Base-by-base conservation (phyloP, 2,113 vertebrate genomes). In the Phasianus colchicus region DNA sequence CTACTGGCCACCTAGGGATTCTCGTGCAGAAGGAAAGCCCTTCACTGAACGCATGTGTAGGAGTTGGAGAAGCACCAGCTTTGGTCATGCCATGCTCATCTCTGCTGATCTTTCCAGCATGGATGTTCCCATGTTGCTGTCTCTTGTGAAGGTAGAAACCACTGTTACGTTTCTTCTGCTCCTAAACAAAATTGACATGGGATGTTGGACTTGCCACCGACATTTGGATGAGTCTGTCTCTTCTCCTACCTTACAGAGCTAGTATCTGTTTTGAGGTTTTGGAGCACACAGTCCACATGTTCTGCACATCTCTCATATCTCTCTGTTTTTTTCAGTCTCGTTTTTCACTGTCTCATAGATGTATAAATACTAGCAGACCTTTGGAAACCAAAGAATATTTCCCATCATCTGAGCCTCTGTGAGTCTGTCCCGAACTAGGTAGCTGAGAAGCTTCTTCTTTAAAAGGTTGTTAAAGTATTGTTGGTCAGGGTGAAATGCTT, bases 1-100 rank as follows among this genome's bases (percentile, higher is more conserved):
- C 63, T 76, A 4, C 58, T 76, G 36, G 60, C 55, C 72, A 13
- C 3, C 0, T 10, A 13, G 55, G 55, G 16, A 70, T 64, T 30
- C 24, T 50, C 21, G 19, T 76, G 50, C 27, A 22, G 25, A 6
- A 70, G 58, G 69, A 61, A 57, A 80, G n/a, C 38, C 58, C 30
- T 80, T 81, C 2, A 0, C 6, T 0, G 0, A 58, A 7, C n/a
- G 12, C 6, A 2, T 52, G 27, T 48, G 10, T 10, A 14, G 40
- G 22, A 27, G 7, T 12, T 1, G 3, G 50, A 57, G 42, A 48
- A 67, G 55, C 69, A 30, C 45, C 27, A 43, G 22, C 67, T 55
- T 34, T 25, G 71, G 47, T 48, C 5, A 0, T 65, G 52, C 50
- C 1, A 1, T 19, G 34, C 67, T 86, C 12, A 40, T 54, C 65